These are phyloP conservation scores for Synergus itoensis DNA, from an alignment of 2,888 invertebrate genomes.

Conservation along the genomic window DNA sequence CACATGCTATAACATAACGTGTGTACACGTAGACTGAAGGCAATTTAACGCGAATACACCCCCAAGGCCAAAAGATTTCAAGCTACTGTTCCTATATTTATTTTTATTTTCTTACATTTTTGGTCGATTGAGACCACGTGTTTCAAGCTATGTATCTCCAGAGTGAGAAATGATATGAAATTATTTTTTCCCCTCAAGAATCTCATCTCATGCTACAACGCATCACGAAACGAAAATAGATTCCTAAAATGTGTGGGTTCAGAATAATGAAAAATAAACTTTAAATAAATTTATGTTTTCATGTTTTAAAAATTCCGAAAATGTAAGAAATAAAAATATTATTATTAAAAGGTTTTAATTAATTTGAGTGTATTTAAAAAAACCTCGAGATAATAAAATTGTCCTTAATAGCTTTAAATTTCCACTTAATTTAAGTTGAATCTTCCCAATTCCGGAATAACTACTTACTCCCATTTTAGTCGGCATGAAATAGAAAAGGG, in stretches of 20 bases:
- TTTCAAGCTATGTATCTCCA: slow-evolving; percentile 1
- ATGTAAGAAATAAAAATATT: no score
- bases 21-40: slow-evolving; percentile 22
- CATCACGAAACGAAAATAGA: not conserved
- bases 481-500: slow-evolving; percentile 19
- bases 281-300: not conserved
- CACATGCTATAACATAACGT: slow-evolving; percentile 13
- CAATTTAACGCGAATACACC: slow-evolving; percentile 23
- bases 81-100: slow-evolving; percentile 23
- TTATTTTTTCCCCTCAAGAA: not conserved
- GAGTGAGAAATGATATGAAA: not conserved
- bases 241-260: not conserved
- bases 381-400: not conserved
- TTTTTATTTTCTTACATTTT: slow-evolving; percentile 28
- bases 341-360: no score
- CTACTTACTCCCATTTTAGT: not conserved
- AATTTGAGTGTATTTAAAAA: not conserved
- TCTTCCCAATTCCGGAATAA: not conserved
- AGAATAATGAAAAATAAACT: not conserved
- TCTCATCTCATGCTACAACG: not conserved
- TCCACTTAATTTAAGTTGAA: not conserved
- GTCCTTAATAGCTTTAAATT: slow-evolving; percentile 11
- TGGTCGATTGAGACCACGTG: slow-evolving; percentile 17
- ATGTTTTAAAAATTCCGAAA: no score
- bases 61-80: slow-evolving; percentile 31